phyloP scores from a whole-genome alignment of 2,888 invertebrate genomes.

The Crioceris asparagi region DNA sequence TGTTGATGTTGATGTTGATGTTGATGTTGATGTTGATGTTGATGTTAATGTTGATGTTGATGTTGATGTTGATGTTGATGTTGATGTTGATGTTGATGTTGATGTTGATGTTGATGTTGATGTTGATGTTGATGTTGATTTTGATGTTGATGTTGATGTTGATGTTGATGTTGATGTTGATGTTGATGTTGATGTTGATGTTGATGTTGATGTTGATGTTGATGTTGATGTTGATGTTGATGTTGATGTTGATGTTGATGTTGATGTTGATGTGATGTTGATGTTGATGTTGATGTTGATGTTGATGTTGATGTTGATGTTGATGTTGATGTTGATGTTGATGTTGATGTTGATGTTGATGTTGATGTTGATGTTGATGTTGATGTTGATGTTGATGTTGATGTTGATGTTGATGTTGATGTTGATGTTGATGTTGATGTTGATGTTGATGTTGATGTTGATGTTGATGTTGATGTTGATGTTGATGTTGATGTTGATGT shows the following conservation, averaged over 20 bases:
- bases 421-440: conserved; percentile 1
- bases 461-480: conserved; percentile 1
- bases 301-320: conserved; percentile 1
- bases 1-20: too few relatives aligned
- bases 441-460: conserved; percentile 1
- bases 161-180: too few relatives aligned
- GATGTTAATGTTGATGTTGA: too few relatives aligned
- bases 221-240: conserved; percentile 1
- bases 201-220: conserved; percentile 1
- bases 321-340: conserved; percentile 1
- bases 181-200: conserved; percentile 1
- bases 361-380: not conserved
- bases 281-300: conserved; percentile 2
- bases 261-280: too few relatives aligned
- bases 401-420: conserved; percentile 1
- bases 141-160: too few relatives aligned
- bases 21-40: too few relatives aligned
- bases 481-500: too few relatives aligned
- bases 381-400: conserved; percentile 1
- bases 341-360: conserved; percentile 1
- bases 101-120: conserved; percentile 1
- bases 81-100: conserved; percentile 1
- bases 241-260: too few relatives aligned
- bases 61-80: conserved; percentile 2
- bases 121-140: too few relatives aligned